Base-by-base conservation (phyloP, 92 coral and sea anemone species). In the Palythoa heliodiscus region DNA sequence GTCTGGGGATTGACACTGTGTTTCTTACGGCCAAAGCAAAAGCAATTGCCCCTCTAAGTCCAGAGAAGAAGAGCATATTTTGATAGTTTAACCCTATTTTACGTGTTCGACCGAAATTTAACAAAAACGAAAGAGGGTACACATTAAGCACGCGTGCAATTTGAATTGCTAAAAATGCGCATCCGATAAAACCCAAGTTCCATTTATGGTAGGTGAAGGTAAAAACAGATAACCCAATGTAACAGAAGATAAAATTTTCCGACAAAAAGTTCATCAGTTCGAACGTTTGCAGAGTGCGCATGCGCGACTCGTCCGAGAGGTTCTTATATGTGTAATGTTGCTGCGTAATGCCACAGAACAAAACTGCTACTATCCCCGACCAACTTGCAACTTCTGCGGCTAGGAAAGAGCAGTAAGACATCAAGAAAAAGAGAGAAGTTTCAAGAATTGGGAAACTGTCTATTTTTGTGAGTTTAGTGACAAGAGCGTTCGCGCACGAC, bases 41-140 rank as follows among this genome's bases (percentile, higher is more conserved):
- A 58, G 99, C 99, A 66, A 96, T 96, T 2, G 99, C 99, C 3
- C 99, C 99, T 4, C 99, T 97, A n/a, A 96, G 81, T 22, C 99
- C 99, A 3, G 99, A 96, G 79, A 96, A 96, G 77, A 94, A 91
- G 91, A 96, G 92, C 99, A 96, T 96, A 52, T 96, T 98, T 71
- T 96, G 99, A 50, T 94, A 92, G 67, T 96, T 94, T 25, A 88
- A 57, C 3, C 96, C 92, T 6, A 96, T 96, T 71, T 91, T 96
- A 11, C 99, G 96, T 20, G 98, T 94, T 74, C 98, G 88, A 40
- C 98, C 98, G 0, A 94, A 70, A 61, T 96, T 96, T 40, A 96
- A 83, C 22, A 96, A 54, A 76, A 96, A 93, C 43, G 98, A 87
- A 0, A 96, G 90, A 1, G 98, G 98, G 81, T 96, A 96, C 52